Evolutionary conservation across 2,113 vertebrate genomes (phyloP), one percentile per base, ranked within the genome.

Genomic region (Osmerus mordax): DNA sequence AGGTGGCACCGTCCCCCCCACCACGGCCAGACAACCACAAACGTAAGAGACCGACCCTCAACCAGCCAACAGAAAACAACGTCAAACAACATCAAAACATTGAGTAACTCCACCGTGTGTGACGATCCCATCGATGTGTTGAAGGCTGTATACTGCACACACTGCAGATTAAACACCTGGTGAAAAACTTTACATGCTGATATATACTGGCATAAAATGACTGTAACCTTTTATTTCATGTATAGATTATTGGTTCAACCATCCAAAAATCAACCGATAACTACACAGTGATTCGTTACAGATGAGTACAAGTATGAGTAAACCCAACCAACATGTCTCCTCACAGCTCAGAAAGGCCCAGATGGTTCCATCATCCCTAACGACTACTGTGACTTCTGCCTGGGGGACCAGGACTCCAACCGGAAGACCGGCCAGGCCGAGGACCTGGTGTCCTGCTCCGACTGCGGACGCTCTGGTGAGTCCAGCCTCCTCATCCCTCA

Each of bases 311-410:
- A 47, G 9, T 47, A 47, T 9, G 41, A 47, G 9, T 47, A 12
- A 11, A 47, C 7, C 41, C 41, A 47, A 47, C 41, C 41, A 12
- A 11, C 41, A 47, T 61, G 7, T 83, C 68, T 14, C 54, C 28
- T 69, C 52, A 67, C 91, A 99, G 97, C 96, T 93, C 96, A 96
- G 87, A 99, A 97, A 91, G 95, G 90, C 81, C 91, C 95, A 9
- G 96, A 98, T 0, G 96, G 97, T 55, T 70, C 88, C 76, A 94
- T 98, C 87, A 96, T 98, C 89, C 95, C 97, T 87, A 99, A 99
- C 83, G 97, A 98, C 92, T 99, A 99, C 95, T 99, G 97, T 91
- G 96, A 99, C 90, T 99, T 99, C 95, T 99, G 97, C 89, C 91
- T 99, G n/a, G 97, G 97, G 54, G 96, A 96, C 86, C 97, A 96